phyloP scores from a whole-genome alignment of 2,888 invertebrate species.

The Romanomermis culicivorax region DNA sequence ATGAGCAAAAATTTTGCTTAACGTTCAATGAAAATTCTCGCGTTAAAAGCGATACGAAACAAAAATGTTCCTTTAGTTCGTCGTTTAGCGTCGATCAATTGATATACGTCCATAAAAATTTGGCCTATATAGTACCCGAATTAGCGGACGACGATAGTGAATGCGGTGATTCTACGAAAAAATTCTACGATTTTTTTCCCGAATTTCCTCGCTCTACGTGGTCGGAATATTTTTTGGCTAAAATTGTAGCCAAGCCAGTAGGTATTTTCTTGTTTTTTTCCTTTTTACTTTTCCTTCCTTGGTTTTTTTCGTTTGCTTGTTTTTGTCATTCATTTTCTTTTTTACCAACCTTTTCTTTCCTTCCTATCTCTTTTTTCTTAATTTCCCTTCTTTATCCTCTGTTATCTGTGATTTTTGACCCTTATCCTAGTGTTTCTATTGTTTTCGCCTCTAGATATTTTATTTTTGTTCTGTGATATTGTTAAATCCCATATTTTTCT shows the following conservation, averaged over 20 bases:
- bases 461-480: too few relatives aligned
- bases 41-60: background rate
- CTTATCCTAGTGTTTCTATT: too few relatives aligned
- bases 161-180: background rate
- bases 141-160: background rate
- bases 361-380: too few relatives aligned
- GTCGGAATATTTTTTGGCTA: background rate
- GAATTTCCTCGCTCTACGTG: background rate
- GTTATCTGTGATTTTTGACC: too few relatives aligned
- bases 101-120: background rate
- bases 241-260: background rate
- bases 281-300: too few relatives aligned
- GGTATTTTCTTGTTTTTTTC: background rate
- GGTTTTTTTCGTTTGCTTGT: too few relatives aligned
- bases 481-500: too few relatives aligned
- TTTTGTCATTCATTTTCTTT: too few relatives aligned
- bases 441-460: too few relatives aligned
- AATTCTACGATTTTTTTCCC: background rate
- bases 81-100: background rate
- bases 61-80: background rate
- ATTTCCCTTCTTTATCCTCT: too few relatives aligned
- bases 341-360: too few relatives aligned
- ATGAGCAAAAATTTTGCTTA: background rate
- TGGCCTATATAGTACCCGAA: background rate
- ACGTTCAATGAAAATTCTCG: background rate